These are phyloP conservation scores for Apamea monoglypha DNA, from an alignment of 2,888 invertebrate species.

Conservation along the genomic window DNA sequence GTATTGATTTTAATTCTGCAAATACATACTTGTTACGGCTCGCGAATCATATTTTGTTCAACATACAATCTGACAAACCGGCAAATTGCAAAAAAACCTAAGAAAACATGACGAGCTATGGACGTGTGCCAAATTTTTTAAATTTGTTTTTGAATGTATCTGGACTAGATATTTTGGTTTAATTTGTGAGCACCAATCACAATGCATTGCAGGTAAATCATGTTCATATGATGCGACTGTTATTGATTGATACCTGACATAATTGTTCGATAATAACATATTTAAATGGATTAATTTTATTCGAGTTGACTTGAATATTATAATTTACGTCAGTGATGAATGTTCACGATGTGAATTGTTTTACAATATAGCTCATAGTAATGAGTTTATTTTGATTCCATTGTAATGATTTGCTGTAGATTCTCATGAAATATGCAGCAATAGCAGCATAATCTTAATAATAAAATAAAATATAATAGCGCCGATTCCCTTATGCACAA, in stretches of 20 bases:
- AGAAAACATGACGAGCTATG: no score
- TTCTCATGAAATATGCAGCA: neutral
- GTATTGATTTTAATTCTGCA: no score
- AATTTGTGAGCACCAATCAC: neutral
- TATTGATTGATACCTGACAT: neutral
- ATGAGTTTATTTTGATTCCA: neutral
- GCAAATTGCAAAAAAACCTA: no score
- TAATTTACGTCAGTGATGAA: neutral
- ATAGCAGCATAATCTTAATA: neutral
- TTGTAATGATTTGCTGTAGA: neutral
- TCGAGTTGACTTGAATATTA: neutral
- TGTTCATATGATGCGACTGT: neutral
- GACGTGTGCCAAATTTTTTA: no score
- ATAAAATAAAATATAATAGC: no score
- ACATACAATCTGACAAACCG: no score
- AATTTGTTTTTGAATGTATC: neutral
- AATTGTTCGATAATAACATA: neutral
- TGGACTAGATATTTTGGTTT: neutral
- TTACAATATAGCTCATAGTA: neutral
- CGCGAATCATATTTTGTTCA: no score
- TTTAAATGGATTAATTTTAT: neutral
- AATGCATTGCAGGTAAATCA: neutral
- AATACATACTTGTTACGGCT: no score
- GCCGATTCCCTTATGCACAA: no score
- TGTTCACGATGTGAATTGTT: neutral